Percentiles rank a stretch among this genome's conserved stretches.
phyloP scores from a whole-genome alignment of 2,888 invertebrate species.

The Morpho deidamia region DNA sequence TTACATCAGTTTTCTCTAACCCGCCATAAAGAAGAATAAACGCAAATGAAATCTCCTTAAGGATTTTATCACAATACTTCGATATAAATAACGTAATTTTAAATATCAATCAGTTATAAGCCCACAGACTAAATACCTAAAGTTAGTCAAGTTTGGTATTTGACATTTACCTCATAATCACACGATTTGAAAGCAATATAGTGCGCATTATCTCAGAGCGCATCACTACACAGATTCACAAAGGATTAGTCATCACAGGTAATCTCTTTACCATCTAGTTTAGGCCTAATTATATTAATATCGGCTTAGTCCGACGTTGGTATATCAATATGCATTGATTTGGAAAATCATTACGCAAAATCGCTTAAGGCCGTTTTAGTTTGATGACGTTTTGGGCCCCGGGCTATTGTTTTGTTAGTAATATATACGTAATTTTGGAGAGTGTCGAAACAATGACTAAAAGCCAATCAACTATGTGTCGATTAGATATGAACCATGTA shows the following conservation, averaged over 20 bases:
- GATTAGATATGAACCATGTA: too few relatives aligned
- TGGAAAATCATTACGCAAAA: slow-evolving; percentile 4
- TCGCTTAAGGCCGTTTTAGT: neutral
- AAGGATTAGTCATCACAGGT: slow-evolving; percentile 18
- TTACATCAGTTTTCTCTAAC: too few relatives aligned
- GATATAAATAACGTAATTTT: too few relatives aligned
- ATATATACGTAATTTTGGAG: too few relatives aligned
- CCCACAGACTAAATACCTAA: too few relatives aligned
- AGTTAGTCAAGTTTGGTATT: neutral
- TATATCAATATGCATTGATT: slow-evolving; percentile 7
- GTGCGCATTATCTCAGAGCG: slow-evolving; percentile 10
- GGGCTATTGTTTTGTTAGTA: too few relatives aligned
- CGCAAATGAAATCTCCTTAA: too few relatives aligned
- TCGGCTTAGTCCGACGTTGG: slow-evolving; percentile 6
- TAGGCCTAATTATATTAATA: slow-evolving; percentile 16
- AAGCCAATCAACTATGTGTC: too few relatives aligned
- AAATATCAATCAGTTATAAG: too few relatives aligned
- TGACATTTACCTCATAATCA: neutral
- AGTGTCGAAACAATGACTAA: too few relatives aligned
- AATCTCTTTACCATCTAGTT: slow-evolving; percentile 16
- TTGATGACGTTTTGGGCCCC: neutral
- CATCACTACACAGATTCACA: slow-evolving; percentile 8
- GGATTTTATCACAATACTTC: too few relatives aligned
- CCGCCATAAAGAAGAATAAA: too few relatives aligned
- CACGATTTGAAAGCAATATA: slow-evolving; percentile 13